Evolutionary conservation across 2,888 invertebrate genomes (phyloP).

Genomic region (Leucophora obtusa): DNA sequence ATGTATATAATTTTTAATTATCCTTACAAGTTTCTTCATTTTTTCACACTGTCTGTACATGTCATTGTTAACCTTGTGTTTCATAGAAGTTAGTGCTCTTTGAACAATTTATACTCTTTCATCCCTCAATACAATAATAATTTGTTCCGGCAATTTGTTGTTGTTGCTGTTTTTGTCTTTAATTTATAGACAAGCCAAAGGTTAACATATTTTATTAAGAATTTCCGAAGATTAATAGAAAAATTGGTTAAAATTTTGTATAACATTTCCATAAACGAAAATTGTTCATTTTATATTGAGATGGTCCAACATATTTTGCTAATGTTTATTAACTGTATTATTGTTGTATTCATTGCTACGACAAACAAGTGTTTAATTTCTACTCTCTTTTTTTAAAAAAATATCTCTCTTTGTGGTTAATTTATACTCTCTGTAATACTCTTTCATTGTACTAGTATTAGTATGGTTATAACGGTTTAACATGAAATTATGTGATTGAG

Average conservation of each 20-base stretch:
- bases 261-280: background rate
- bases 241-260: background rate
- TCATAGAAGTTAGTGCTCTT: background rate
- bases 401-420: background rate
- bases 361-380: conserved; percentile 20
- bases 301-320: background rate
- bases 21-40: background rate
- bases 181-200: background rate
- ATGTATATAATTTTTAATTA: background rate
- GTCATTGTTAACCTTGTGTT: conserved; percentile 51
- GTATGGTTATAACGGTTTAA: background rate
- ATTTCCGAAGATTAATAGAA: background rate
- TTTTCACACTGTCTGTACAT: conserved; percentile 8
- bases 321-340: background rate
- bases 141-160: conserved; percentile 11
- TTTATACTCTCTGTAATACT: conserved; percentile 2
- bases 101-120: conserved; percentile 13
- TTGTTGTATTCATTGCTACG: background rate
- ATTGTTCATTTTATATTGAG: no score
- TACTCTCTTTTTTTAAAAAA: background rate
- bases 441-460: background rate
- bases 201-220: background rate
- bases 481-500: background rate
- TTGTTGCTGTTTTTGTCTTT: conserved; percentile 7
- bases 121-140: conserved; percentile 12